Evolutionary conservation across 1,140 invertebrate genomes (phyloP).

Genomic region (Drosophila insularis): DNA sequence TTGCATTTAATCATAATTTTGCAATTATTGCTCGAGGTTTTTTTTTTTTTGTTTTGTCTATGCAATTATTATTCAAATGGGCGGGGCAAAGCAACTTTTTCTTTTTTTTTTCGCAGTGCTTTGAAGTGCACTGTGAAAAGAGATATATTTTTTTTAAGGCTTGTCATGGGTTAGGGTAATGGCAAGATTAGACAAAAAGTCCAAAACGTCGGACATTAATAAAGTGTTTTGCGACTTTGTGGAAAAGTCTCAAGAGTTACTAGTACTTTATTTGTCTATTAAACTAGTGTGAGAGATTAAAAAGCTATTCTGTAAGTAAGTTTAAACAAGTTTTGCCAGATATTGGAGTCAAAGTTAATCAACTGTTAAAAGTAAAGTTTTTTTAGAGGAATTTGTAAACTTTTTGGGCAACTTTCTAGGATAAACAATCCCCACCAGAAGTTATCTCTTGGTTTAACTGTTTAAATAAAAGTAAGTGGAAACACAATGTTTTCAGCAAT

Average conservation of each 20-base stretch:
- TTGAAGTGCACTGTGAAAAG: neutral
- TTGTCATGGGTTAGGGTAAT: conserved; percentile 31
- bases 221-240: neutral
- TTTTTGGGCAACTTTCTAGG: neutral
- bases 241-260: neutral
- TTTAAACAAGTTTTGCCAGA: neutral
- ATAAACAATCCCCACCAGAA: neutral
- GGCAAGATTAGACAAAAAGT: conserved; percentile 1
- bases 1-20: conserved; percentile 69
- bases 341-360: neutral
- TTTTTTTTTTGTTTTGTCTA: conserved; percentile 21
- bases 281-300: no score
- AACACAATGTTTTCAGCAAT: no score
- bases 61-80: conserved; percentile 64
- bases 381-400: neutral
- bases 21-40: conserved; percentile 21
- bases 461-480: no score
- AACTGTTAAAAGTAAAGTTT: neutral
- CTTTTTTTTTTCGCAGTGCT: conserved; percentile 7
- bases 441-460: neutral
- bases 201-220: neutral
- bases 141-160: conserved; percentile 28
- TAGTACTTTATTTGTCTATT: no score
- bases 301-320: neutral
- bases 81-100: conserved; percentile 38